A percentile compares a stretch with the other conserved stretches of the same genome.
phyloP scores from a whole-genome alignment of 1,140 invertebrate species.

The Pseudomyrmex pallidus region DNA sequence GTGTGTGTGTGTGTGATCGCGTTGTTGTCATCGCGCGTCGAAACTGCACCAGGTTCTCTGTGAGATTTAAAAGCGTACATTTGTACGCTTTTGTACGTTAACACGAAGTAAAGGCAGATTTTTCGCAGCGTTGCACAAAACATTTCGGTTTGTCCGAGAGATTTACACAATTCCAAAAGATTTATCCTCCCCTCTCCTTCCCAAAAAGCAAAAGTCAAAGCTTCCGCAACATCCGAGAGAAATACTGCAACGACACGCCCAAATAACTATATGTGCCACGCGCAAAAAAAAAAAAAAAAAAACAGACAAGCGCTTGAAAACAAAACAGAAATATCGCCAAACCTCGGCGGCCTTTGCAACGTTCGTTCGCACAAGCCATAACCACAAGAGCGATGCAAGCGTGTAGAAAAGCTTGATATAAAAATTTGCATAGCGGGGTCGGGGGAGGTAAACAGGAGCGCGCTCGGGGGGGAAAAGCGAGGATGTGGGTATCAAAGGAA shows the following conservation, averaged over 20 bases:
- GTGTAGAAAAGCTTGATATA: conserved; percentile 19
- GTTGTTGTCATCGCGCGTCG: conserved; percentile 68
- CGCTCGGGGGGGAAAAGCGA: background rate
- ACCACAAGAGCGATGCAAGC: conserved; percentile 10
- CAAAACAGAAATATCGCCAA: background rate
- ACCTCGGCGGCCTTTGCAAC: background rate
- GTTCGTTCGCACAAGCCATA: background rate
- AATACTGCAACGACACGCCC: background rate
- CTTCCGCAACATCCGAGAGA: conserved; percentile 31
- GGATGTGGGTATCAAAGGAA: conserved; percentile 7
- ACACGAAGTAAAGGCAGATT: background rate
- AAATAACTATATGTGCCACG: background rate
- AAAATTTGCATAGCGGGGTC: conserved; percentile 18
- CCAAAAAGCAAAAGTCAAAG: background rate
- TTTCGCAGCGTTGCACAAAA: background rate
- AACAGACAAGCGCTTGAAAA: background rate
- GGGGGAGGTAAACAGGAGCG: too few species aligned
- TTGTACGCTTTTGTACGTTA: background rate
- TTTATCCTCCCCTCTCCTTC: background rate
- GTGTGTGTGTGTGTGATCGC: background rate
- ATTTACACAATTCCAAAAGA: background rate
- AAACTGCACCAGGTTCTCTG: conserved; percentile 49
- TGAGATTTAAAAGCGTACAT: conserved; percentile 35
- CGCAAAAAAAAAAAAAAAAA: background rate
- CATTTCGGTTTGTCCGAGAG: background rate